These are phyloP conservation scores for Drosophila mercatorum DNA, from an alignment of 2,888 invertebrate species.

Conservation along the genomic window DNA sequence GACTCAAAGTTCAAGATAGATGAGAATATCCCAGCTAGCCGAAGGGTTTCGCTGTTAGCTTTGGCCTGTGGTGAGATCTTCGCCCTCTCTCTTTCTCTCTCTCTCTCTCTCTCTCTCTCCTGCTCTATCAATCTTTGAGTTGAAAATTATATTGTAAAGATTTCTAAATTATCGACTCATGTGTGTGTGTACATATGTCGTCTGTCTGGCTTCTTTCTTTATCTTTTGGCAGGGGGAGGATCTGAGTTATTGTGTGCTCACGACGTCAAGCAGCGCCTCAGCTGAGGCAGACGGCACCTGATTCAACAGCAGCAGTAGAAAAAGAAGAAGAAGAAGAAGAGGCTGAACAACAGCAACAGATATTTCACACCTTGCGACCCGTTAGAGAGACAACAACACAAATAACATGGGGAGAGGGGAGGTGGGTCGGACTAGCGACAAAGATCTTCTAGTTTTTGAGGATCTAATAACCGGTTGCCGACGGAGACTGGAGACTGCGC, in stretches of 20 bases:
- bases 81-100: background rate
- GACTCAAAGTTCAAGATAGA: conserved; percentile 6
- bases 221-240: conserved; percentile 59
- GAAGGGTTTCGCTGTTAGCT: conserved; percentile 21
- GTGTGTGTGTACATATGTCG: background rate
- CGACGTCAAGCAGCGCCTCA: conserved; percentile 64
- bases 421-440: conserved; percentile 15
- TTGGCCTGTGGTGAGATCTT: conserved; percentile 1
- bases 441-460: conserved; percentile 43
- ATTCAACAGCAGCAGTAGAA: conserved; percentile 54
- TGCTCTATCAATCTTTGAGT: conserved; percentile 3
- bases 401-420: background rate
- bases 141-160: conserved; percentile 52
- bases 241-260: conserved; percentile 61
- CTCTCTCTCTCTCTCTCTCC: background rate
- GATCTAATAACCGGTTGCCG: conserved; percentile 53
- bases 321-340: background rate
- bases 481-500: conserved; percentile 8
- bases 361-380: conserved; percentile 71
- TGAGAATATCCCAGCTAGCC: conserved; percentile 8
- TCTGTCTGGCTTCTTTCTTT: background rate
- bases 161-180: conserved; percentile 67
- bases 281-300: conserved; percentile 57
- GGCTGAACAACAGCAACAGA: conserved; percentile 23
- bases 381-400: conserved; percentile 54